phyloP scores from a whole-genome alignment of 2,797 vertebrate species.

The Jordanella pulchra region DNA sequence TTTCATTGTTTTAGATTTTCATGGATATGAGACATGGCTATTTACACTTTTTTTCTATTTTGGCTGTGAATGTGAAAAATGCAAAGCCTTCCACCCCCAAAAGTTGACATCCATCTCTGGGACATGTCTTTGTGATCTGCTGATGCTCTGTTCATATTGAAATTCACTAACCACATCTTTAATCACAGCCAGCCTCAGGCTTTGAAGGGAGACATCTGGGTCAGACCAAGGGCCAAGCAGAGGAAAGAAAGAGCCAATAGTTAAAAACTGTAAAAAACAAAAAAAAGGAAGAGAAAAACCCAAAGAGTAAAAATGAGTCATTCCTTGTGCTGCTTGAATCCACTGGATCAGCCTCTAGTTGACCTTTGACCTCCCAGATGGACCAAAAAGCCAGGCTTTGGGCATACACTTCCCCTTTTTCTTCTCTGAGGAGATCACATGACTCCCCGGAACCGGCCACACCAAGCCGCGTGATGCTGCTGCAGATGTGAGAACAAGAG shows the following conservation, averaged over 20 bases:
- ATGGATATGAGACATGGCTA: too few species aligned
- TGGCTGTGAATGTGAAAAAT: too few species aligned
- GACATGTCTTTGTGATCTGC: slow-evolving; percentile 6
- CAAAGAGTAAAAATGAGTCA: slow-evolving; percentile 32
- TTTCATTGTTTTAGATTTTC: too few species aligned
- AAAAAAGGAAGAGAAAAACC: slow-evolving; percentile 19
- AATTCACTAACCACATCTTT: slow-evolving; percentile 37
- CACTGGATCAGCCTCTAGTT: slow-evolving; percentile 60
- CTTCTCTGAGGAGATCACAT: slow-evolving; percentile 71
- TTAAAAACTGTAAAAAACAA: not conserved
- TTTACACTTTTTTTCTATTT: too few species aligned
- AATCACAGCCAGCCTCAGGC: slow-evolving; percentile 23
- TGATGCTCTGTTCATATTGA: slow-evolving; percentile 46
- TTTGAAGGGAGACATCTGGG: slow-evolving; percentile 29
- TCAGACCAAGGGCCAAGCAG: slow-evolving; percentile 48
- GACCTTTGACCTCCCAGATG: slow-evolving; percentile 70
- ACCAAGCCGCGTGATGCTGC: slow-evolving; percentile 76
- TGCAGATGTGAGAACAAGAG: slow-evolving; percentile 77
- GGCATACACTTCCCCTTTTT: slow-evolving; percentile 70
- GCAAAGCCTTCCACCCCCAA: too few species aligned
- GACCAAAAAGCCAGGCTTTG: slow-evolving; percentile 46
- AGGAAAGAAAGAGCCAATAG: slow-evolving; percentile 24
- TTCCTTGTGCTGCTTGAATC: slow-evolving; percentile 46
- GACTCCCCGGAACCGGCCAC: slow-evolving; percentile 54
- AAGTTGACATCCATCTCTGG: too few species aligned